phyloP scores from a whole-genome alignment of 37 sponge, comb jelly and placozoan species.

The Aphrocallistes beatrix region DNA sequence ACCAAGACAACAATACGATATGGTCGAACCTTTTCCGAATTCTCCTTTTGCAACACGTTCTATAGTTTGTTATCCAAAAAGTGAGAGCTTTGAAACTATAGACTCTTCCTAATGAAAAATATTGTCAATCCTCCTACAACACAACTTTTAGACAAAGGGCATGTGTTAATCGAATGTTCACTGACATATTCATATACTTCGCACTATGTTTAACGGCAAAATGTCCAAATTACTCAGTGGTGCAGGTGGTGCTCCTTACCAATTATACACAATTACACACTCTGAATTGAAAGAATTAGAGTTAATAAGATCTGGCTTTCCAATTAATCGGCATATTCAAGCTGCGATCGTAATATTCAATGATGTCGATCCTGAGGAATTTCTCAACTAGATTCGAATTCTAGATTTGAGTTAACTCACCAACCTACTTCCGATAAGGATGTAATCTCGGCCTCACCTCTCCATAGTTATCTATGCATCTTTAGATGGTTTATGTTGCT shows the following conservation, averaged over 20 bases:
- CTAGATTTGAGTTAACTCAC: background rate
- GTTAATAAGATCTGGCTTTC: background rate
- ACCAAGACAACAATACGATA: background rate
- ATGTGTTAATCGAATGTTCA: background rate
- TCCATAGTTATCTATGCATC: background rate
- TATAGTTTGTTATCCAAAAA: background rate
- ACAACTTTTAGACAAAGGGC: background rate
- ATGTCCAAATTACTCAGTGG: slow-evolving; percentile 13
- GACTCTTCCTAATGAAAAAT: background rate
- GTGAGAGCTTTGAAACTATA: background rate
- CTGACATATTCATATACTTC: background rate
- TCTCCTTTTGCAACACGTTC: background rate
- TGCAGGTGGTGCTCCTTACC: background rate
- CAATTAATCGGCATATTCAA: background rate
- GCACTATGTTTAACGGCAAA: slow-evolving; percentile 5
- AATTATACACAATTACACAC: background rate
- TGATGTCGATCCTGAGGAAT: background rate
- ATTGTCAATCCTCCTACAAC: background rate
- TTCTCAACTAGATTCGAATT: background rate
- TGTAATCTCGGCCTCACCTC: background rate
- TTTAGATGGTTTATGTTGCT: background rate
- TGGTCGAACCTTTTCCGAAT: background rate
- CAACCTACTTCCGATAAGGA: background rate
- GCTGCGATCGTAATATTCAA: background rate
- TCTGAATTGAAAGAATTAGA: background rate